Base-by-base conservation (phyloP, 1,140 invertebrate genomes). In the Drosophila quadrilineata region DNA sequence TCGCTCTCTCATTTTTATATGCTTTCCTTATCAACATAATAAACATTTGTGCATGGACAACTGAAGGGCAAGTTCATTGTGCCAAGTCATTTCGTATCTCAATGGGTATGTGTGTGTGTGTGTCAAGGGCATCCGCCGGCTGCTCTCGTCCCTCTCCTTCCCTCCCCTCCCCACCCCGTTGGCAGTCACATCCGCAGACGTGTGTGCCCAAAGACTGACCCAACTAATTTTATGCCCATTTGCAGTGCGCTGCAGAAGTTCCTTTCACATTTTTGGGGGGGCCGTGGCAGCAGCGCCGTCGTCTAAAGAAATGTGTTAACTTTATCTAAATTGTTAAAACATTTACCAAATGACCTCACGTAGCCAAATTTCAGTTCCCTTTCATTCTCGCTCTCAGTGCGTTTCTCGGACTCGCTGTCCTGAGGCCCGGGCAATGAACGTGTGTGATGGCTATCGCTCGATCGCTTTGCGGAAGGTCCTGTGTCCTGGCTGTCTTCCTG, bases 251-350 rank as follows among this genome's bases (percentile, higher is more conserved):
- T 52, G 62, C 59, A 59, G 43, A 22, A 43, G 28, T 38, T 67
- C 31, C 58, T 60, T 82, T 73, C 64, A 76, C 72, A 84, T 70
- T 73, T 71, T 73, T n/a, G n/a, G n/a, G n/a, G n/a, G 26, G 41
- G 3, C 52, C 31, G 33, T 16, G 29, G 35, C 29, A 24, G 46
- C 35, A 29, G 43, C 33, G n/a, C n/a, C n/a, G n/a, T n/a, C n/a
- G 43, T 58, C 57, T 43, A 59, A 70, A 70, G 67, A 84, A 87
- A 87, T 87, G 84, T 87, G 84, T 87, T 87, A 87, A 87, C 74
- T 84, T 87, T 84, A 87, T 87, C 84, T 87, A 84, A 87, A 87
- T 87, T 87, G 84, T 87, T 87, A 87, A 87, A 76, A 71, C 77
- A 87, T 87, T 87, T 84, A 75, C 84, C 60, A 75, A 87, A 87